Percentiles rank a stretch among this genome's conserved stretches.
Conservation (phyloP, 2,888 invertebrate species). For the Habrosyne pyritoides region DNA sequence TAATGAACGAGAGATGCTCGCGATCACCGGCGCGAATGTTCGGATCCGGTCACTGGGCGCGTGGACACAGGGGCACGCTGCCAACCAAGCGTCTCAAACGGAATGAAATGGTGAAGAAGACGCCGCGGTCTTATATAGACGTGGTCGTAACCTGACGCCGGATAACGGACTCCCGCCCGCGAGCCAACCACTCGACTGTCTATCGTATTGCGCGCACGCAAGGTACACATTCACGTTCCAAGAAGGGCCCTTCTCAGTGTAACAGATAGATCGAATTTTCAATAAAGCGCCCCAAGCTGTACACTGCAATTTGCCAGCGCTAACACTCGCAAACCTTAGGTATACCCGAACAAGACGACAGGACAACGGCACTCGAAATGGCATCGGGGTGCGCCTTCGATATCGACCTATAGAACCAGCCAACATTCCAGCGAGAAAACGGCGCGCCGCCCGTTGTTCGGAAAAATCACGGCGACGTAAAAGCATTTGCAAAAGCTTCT, state of each 20-base stretch:
- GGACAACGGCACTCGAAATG: constrained; percentile 69
- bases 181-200: constrained; percentile 51
- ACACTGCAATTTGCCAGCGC: constrained; percentile 74
- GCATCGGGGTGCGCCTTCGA: constrained; percentile 41
- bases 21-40: constrained; percentile 55
- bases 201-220: constrained; percentile 56
- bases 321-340: constrained; percentile 55
- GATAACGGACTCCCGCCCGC: constrained; percentile 76
- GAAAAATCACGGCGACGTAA: constrained; percentile 6
- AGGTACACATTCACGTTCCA: constrained; percentile 47
- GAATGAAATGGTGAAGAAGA: constrained; percentile 83
- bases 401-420: constrained; percentile 20
- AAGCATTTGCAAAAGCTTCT: background rate
- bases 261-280: constrained; percentile 80
- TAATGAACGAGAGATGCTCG: constrained; percentile 48
- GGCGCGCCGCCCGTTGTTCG: constrained; percentile 2
- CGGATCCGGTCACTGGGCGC: constrained; percentile 49
- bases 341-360: constrained; percentile 54
- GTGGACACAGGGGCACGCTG: constrained; percentile 59
- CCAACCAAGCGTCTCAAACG: constrained; percentile 75
- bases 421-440: constrained; percentile 25
- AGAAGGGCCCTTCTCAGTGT: constrained; percentile 58
- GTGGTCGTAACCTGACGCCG: constrained; percentile 82
- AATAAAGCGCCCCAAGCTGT: constrained; percentile 78
- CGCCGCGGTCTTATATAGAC: constrained; percentile 82